phyloP scores from a whole-genome alignment of 2,888 invertebrate species.

The Leptopterna dolabrata region DNA sequence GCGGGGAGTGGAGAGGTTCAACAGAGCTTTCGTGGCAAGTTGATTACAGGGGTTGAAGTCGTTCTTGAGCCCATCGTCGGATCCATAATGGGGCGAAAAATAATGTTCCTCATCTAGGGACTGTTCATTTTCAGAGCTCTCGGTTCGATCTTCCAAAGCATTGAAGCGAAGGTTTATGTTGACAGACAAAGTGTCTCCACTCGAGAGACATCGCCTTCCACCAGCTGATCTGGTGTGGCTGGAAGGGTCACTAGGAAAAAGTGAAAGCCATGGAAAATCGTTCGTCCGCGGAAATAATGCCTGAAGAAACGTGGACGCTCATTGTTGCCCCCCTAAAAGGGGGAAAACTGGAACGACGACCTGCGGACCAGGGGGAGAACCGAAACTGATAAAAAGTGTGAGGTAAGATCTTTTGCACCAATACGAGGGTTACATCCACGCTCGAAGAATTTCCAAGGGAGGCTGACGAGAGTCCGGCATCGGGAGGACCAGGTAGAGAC shows the following conservation, averaged over 20 bases:
- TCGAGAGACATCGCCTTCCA: background rate
- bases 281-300: slow-evolving; percentile 23
- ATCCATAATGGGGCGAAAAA: no score
- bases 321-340: slow-evolving; percentile 22
- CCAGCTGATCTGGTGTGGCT: background rate
- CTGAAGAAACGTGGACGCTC: slow-evolving; percentile 23
- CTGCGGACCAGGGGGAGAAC: background rate
- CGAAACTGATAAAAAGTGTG: slow-evolving; percentile 23
- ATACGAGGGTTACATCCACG: slow-evolving; percentile 8
- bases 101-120: background rate
- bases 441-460: background rate
- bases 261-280: slow-evolving; percentile 29
- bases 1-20: no score
- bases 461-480: background rate
- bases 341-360: slow-evolving; percentile 27
- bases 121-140: background rate
- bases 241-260: slow-evolving; percentile 14
- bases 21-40: no score
- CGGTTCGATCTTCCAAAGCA: background rate
- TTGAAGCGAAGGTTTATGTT: background rate
- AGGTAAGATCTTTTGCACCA: slow-evolving; percentile 13
- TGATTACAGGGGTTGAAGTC: no score
- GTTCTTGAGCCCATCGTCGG: no score
- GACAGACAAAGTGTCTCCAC: background rate
- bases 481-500: background rate